These are phyloP conservation scores for Hydractinia symbiolongicarpus DNA, from an alignment of 30 jellyfish, hydroid and myxozoan species.

Conservation along the genomic window DNA sequence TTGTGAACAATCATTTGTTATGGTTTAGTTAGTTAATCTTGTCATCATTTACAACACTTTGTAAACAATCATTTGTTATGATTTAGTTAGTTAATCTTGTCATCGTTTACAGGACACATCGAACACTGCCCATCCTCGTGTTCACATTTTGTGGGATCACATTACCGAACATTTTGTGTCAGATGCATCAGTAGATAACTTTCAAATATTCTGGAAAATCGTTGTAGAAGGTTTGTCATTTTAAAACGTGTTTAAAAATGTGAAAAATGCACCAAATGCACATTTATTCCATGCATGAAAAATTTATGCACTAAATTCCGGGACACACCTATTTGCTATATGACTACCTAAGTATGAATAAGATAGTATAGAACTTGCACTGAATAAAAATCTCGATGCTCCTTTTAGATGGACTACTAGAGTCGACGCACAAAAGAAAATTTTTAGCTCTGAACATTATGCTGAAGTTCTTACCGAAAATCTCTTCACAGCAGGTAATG, in stretches of 20 bases:
- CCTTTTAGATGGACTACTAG: constrained; percentile 50
- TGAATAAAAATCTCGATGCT: too few relatives aligned
- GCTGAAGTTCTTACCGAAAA: constrained; percentile 33
- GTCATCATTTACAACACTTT: constrained; percentile 12
- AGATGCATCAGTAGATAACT: not conserved
- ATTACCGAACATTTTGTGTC: constrained; percentile 27
- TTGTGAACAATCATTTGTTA: too few relatives aligned
- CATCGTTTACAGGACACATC: constrained; percentile 51
- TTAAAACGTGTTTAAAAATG: not conserved
- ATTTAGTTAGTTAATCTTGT: not conserved
- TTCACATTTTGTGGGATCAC: constrained; percentile 57
- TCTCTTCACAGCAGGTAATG: constrained; percentile 46
- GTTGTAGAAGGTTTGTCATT: constrained; percentile 67
- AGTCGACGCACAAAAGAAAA: constrained; percentile 82
- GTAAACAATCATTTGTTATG: too few relatives aligned
- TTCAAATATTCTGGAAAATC: constrained; percentile 53
- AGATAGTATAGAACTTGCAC: too few relatives aligned
- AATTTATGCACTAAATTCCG: not conserved
- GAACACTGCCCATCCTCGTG: constrained; percentile 58
- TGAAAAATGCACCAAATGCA: not conserved
- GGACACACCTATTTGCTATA: too few relatives aligned
- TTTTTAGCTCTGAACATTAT: constrained; percentile 58
- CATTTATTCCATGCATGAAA: not conserved
- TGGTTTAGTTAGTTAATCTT: not conserved
- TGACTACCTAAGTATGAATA: too few relatives aligned